phyloP scores from a whole-genome alignment of 23 tunicate genomes.

The Corella eumyota region DNA sequence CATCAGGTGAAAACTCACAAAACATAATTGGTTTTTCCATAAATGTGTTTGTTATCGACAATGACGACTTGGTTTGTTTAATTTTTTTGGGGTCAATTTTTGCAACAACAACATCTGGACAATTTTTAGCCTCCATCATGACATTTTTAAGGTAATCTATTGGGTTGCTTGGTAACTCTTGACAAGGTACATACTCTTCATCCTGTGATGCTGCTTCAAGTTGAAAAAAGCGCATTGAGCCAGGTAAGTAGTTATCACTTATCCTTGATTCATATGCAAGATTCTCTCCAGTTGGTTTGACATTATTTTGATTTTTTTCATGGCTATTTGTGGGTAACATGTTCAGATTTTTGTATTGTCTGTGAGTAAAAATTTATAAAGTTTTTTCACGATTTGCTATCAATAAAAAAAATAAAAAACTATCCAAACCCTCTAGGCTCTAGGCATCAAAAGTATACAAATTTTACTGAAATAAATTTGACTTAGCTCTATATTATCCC shows the following conservation, averaged over 20 bases:
- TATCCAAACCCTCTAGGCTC: too few species aligned
- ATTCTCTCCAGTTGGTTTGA: constrained; percentile 56
- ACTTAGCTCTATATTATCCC: too few species aligned
- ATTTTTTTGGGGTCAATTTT: constrained; percentile 7
- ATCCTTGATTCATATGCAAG: constrained; percentile 19
- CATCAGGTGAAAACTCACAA: constrained; percentile 34
- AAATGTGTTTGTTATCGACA: too few species aligned
- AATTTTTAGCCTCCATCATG: constrained; percentile 45
- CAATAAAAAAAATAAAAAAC: too few species aligned
- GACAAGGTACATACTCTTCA: constrained; percentile 13
- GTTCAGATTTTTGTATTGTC: too few species aligned
- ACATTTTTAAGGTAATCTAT: constrained; percentile 73
- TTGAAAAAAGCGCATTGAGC: constrained; percentile 50
- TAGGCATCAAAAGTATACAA: too few species aligned
- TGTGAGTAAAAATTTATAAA: too few species aligned
- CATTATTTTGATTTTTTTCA: background rate
- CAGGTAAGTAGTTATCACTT: constrained; percentile 44
- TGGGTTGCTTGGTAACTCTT: constrained; percentile 74
- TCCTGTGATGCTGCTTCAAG: constrained; percentile 6
- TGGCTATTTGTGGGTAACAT: too few species aligned
- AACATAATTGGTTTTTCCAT: too few species aligned
- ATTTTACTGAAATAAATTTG: too few species aligned
- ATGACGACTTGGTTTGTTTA: constrained; percentile 5
- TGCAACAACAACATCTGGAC: constrained; percentile 80
- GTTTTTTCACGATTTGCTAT: too few species aligned